Conservation (phyloP, 2,113 vertebrate species). For the Melanocharis versteri region DNA sequence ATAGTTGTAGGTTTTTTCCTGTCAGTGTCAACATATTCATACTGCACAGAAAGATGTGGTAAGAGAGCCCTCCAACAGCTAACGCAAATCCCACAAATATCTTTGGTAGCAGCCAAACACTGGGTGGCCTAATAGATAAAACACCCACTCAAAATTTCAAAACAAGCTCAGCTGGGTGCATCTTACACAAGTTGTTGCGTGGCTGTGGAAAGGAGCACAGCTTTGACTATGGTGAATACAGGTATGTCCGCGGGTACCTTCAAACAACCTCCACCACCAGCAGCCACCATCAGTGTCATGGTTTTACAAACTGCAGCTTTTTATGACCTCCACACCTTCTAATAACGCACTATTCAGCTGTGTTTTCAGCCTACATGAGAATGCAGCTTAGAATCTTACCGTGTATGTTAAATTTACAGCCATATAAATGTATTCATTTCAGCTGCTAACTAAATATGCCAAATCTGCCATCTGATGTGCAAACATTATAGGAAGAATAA, state of each 20-base stretch:
- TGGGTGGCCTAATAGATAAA: neutral
- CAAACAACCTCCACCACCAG: neutral
- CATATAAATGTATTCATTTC: neutral
- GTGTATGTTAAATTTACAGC: neutral
- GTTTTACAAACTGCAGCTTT: neutral
- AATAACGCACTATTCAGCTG: rapidly evolving
- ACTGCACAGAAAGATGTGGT: neutral
- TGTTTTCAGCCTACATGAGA: neutral
- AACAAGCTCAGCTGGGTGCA: neutral
- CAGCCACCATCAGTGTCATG: neutral
- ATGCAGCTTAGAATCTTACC: neutral
- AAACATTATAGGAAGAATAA: neutral
- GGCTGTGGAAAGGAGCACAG: neutral
- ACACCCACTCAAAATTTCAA: neutral
- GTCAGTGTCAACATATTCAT: rapidly evolving
- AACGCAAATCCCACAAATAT: neutral
- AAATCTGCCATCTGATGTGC: neutral
- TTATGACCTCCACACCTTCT: neutral
- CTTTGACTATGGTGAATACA: neutral
- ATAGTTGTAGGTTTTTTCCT: neutral
- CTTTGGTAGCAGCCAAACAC: neutral
- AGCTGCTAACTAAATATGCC: neutral
- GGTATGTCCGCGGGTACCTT: neutral
- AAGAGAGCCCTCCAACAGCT: neutral
- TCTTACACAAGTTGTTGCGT: neutral